Conservation (phyloP, 2,113 vertebrate genomes). For the Dicaeum eximium region DNA sequence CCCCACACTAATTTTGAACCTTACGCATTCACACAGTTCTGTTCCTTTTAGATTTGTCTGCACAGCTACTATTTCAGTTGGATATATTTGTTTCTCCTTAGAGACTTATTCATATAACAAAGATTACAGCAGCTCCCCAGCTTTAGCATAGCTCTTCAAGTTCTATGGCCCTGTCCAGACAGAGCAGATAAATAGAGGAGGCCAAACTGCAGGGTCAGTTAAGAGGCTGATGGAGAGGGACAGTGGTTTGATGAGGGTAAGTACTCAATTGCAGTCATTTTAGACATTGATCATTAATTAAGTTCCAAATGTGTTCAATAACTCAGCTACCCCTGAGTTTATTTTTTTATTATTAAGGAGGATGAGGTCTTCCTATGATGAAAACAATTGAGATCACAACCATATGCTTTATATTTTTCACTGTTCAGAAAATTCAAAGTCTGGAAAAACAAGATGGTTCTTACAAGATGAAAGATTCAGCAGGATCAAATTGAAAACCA, state of each 20-base stretch:
- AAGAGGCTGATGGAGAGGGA: constrained; percentile 45
- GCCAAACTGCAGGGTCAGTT: constrained; percentile 54
- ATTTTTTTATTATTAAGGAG: constrained; percentile 20
- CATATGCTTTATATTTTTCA: not conserved
- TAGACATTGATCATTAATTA: constrained; percentile 54
- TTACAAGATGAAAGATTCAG: not conserved
- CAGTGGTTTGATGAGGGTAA: constrained; percentile 47
- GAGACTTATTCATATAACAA: constrained; percentile 52
- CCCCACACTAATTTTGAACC: not conserved
- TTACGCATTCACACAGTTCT: not conserved
- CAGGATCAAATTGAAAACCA: not conserved
- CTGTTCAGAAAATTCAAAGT: not conserved
- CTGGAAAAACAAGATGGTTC: not conserved
- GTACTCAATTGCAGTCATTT: constrained; percentile 13
- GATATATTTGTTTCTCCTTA: constrained; percentile 58
- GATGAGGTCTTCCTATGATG: not conserved
- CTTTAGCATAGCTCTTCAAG: constrained; percentile 49
- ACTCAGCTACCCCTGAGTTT: constrained; percentile 29
- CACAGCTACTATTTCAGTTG: not conserved
- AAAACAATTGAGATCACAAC: not conserved
- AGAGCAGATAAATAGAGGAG: constrained; percentile 51
- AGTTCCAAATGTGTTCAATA: constrained; percentile 51
- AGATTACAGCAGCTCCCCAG: constrained; percentile 37
- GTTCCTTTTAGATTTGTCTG: not conserved
- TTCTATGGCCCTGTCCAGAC: constrained; percentile 60